These are phyloP conservation scores for Planiliza haematocheilus DNA, from an alignment of 2,113 vertebrate species.

Conservation along the genomic window DNA sequence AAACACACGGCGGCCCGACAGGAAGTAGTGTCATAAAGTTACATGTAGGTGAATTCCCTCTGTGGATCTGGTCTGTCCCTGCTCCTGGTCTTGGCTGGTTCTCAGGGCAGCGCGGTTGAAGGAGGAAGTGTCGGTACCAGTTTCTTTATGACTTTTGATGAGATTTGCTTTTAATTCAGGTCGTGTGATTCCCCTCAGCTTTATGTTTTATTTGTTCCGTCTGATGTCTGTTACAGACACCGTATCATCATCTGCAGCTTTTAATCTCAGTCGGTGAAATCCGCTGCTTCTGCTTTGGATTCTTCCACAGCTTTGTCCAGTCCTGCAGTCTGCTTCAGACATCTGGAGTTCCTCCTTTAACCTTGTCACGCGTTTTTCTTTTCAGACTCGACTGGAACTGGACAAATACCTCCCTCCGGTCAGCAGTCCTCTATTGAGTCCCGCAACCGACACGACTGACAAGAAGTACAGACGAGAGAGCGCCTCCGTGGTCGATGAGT, in stretches of 20 bases:
- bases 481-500: slow-evolving; percentile 92
- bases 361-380: background rate
- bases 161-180: too few relatives aligned
- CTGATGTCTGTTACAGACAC: too few relatives aligned
- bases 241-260: too few relatives aligned
- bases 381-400: slow-evolving; percentile 86
- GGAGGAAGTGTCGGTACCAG: slow-evolving; percentile 16
- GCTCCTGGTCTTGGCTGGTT: slow-evolving; percentile 1
- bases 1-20: background rate
- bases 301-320: background rate
- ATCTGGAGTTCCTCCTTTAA: background rate
- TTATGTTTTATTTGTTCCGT: too few relatives aligned
- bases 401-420: slow-evolving; percentile 87
- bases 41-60: slow-evolving; percentile 4
- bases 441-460: slow-evolving; percentile 63
- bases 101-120: slow-evolving; percentile 35
- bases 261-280: too few relatives aligned
- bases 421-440: slow-evolving; percentile 51
- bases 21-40: background rate
- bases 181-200: too few relatives aligned
- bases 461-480: slow-evolving; percentile 91
- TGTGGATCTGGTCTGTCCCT: background rate
- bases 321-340: too few relatives aligned
- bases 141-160: too few relatives aligned
- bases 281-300: too few relatives aligned